Evolutionary conservation across 2,797 vertebrate genomes (phyloP).

Genomic region (Sebastes umbrosus): DNA sequence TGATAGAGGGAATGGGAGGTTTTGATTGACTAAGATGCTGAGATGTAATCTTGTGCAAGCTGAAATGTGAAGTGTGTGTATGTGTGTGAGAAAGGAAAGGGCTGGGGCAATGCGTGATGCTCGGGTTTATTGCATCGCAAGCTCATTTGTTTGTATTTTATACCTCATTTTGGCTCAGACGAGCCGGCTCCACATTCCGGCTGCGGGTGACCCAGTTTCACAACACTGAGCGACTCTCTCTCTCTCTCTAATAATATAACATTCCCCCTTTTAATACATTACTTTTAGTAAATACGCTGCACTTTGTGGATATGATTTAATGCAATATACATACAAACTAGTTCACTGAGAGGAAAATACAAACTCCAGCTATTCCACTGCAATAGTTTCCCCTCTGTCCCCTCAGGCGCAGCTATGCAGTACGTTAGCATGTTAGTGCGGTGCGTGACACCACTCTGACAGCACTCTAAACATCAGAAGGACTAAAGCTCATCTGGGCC

Average conservation of each 20-base stretch:
- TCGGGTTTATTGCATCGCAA: conserved; percentile 77
- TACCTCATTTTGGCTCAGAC: conserved; percentile 82
- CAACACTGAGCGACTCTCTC: conserved; percentile 45
- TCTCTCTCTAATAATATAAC: conserved; percentile 64
- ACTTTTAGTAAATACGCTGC: conserved; percentile 65
- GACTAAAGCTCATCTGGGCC: conserved; percentile 69
- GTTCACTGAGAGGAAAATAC: conserved; percentile 57
- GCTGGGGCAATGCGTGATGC: conserved; percentile 57
- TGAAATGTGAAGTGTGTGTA: conserved; percentile 55
- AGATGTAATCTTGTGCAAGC: conserved; percentile 69
- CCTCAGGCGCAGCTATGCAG: conserved; percentile 61
- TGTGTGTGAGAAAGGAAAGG: conserved; percentile 34
- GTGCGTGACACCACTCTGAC: conserved; percentile 75
- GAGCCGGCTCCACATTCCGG: conserved; percentile 72
- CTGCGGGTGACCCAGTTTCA: conserved; percentile 82
- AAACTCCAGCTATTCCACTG: conserved; percentile 52
- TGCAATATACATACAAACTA: conserved; percentile 68
- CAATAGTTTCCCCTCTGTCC: conserved; percentile 46
- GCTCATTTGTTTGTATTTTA: conserved; percentile 85
- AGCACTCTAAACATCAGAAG: conserved; percentile 78
- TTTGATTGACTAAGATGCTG: conserved; percentile 73
- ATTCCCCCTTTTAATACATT: conserved; percentile 70
- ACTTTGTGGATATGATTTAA: conserved; percentile 65
- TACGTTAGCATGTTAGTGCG: conserved; percentile 71
- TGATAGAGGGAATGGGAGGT: conserved; percentile 53